Percentiles rank a stretch among this genome's conserved stretches.
These are phyloP conservation scores for Tuta absoluta DNA, from an alignment of 2,888 invertebrate genomes.

Conservation along the genomic window DNA sequence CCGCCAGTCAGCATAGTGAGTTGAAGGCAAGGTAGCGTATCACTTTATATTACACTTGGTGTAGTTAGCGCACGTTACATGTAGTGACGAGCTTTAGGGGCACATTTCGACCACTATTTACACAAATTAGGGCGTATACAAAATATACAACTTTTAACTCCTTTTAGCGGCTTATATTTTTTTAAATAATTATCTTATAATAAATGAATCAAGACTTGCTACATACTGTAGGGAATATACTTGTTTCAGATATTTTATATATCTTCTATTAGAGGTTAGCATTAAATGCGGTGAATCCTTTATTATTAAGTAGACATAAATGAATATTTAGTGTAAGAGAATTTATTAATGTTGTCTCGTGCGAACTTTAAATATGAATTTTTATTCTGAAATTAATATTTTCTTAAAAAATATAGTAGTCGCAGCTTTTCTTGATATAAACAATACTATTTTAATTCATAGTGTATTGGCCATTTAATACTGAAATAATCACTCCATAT, in stretches of 20 bases:
- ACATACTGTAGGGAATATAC: slow-evolving; percentile 2
- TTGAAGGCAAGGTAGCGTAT: no score
- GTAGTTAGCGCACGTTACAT: slow-evolving; percentile 1
- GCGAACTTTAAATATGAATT: neutral
- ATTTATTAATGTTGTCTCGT: slow-evolving; percentile 19
- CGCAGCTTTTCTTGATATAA: neutral
- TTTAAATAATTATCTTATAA: slow-evolving; percentile 4
- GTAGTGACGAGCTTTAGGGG: slow-evolving; percentile 19
- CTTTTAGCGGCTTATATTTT: slow-evolving; percentile 2
- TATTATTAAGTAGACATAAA: neutral
- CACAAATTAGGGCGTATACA: slow-evolving; percentile 12
- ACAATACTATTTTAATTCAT: neutral
- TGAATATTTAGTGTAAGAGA: slow-evolving; percentile 18
- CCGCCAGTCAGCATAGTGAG: no score
- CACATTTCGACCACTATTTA: slow-evolving; percentile 22
- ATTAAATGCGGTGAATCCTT: slow-evolving; percentile 14
- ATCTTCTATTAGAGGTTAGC: slow-evolving; percentile 5
- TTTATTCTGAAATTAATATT: no score
- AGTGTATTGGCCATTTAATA: neutral
- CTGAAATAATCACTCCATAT: neutral
- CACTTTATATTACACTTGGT: neutral
- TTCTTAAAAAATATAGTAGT: neutral
- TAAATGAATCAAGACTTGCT: slow-evolving; percentile 11
- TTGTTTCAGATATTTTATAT: slow-evolving; percentile 2
- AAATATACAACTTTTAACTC: slow-evolving; percentile 8